phyloP scores from a whole-genome alignment of 2,888 invertebrate genomes.

The Mylabris sibirica region DNA sequence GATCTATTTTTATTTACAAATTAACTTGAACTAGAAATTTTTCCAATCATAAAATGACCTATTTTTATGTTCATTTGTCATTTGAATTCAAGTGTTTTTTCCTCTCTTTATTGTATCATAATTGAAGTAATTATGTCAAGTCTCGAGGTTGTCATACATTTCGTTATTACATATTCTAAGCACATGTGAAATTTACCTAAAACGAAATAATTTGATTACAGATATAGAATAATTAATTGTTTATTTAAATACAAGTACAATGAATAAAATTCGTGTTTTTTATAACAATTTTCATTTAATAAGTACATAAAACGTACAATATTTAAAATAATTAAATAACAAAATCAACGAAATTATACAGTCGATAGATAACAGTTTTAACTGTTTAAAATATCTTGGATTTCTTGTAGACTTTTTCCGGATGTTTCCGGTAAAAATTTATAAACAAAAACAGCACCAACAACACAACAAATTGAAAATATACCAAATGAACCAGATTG shows the following conservation, averaged over 20 bases:
- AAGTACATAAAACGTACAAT: conserved; percentile 4
- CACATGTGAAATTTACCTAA: neutral
- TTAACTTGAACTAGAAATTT: neutral
- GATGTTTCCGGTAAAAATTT: conserved; percentile 87
- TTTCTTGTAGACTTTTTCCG: conserved; percentile 84
- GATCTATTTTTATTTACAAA: conserved; percentile 2
- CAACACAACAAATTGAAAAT: conserved; percentile 69
- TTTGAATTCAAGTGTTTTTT: neutral
- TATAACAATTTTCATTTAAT: too few relatives aligned
- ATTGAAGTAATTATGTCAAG: conserved; percentile 1
- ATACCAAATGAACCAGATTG: conserved; percentile 75
- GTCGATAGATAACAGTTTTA: neutral
- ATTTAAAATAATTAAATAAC: neutral
- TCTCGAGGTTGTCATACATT: neutral
- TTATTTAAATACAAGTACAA: neutral
- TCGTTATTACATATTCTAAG: neutral
- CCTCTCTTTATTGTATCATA: neutral
- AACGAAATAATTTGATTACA: neutral
- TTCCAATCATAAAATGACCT: neutral
- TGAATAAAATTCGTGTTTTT: neutral
- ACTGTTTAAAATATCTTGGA: conserved; percentile 70
- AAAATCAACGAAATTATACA: neutral
- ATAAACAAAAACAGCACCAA: conserved; percentile 75
- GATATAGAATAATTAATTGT: neutral
- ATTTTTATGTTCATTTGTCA: neutral